Conservation (phyloP, 2,797 vertebrate genomes). For the Sebastes iracundus region DNA sequence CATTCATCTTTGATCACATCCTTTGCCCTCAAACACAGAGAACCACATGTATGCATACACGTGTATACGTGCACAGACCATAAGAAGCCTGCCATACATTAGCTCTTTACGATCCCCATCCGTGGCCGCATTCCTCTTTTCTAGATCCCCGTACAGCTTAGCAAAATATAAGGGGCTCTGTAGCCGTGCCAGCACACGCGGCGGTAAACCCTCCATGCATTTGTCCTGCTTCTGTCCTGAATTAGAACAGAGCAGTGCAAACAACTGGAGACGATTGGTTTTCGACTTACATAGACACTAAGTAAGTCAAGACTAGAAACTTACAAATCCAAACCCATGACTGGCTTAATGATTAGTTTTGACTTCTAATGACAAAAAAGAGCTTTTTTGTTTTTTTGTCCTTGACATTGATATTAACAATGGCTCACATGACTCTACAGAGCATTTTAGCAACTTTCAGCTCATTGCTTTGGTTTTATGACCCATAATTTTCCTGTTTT, state of each 20-base stretch:
- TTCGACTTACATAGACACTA: background rate
- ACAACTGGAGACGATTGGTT: slow-evolving; percentile 10
- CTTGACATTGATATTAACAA: too few species aligned
- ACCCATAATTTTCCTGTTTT: background rate
- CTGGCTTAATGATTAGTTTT: background rate
- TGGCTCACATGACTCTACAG: background rate
- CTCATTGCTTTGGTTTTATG: background rate
- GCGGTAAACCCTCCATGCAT: slow-evolving; percentile 22
- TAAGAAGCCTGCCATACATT: slow-evolving; percentile 60
- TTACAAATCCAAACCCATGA: background rate
- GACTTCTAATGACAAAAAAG: background rate
- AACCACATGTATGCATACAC: slow-evolving; percentile 8
- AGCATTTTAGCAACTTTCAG: background rate
- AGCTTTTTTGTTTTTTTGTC: background rate
- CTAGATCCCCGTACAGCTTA: slow-evolving; percentile 40
- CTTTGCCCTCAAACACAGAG: slow-evolving; percentile 1
- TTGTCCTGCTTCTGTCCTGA: slow-evolving; percentile 35
- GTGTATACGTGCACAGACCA: slow-evolving; percentile 1
- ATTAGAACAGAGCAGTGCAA: slow-evolving; percentile 34
- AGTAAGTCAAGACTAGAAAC: background rate
- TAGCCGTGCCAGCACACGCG: slow-evolving; percentile 30
- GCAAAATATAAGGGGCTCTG: slow-evolving; percentile 32
- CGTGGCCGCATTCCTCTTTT: slow-evolving; percentile 58
- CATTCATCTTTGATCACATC: slow-evolving; percentile 1
- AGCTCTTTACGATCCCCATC: slow-evolving; percentile 59